Percentiles rank a stretch among this genome's conserved stretches.
These are phyloP conservation scores for Agrypnus murinus DNA, from an alignment of 2,888 invertebrate species.

Conservation along the genomic window DNA sequence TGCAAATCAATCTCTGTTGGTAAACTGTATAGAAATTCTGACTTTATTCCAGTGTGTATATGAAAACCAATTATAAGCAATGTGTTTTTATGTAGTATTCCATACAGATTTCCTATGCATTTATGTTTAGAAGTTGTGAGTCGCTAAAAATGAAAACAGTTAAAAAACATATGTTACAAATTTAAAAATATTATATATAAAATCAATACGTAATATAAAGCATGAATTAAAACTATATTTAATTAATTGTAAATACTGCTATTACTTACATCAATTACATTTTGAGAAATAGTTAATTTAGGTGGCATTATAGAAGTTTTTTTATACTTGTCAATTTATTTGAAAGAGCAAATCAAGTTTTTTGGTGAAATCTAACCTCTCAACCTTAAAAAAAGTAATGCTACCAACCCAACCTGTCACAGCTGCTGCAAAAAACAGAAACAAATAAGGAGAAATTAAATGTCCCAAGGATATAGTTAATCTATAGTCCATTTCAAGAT, in stretches of 20 bases:
- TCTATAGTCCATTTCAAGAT: too few relatives aligned
- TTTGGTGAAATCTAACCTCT: too few relatives aligned
- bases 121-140: conserved; percentile 77
- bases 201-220: conserved; percentile 1
- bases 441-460: too few relatives aligned
- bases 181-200: conserved; percentile 8
- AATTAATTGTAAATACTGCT: too few relatives aligned
- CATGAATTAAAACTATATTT: conserved; percentile 9
- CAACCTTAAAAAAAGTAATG: too few relatives aligned
- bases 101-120: conserved; percentile 83
- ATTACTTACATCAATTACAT: conserved; percentile 80
- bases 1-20: conserved; percentile 87
- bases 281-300: conserved; percentile 82
- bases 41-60: conserved; percentile 76
- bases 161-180: conserved; percentile 47
- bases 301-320: conserved; percentile 76
- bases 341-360: not conserved
- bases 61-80: conserved; percentile 75
- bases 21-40: conserved; percentile 78
- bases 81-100: conserved; percentile 80
- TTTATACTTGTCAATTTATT: conserved; percentile 26
- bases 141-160: conserved; percentile 73
- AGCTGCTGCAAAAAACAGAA: too few relatives aligned
- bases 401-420: too few relatives aligned
- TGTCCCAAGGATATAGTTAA: too few relatives aligned